phyloP scores from a whole-genome alignment of 2,797 vertebrate genomes.

The Numenius phaeopus region DNA sequence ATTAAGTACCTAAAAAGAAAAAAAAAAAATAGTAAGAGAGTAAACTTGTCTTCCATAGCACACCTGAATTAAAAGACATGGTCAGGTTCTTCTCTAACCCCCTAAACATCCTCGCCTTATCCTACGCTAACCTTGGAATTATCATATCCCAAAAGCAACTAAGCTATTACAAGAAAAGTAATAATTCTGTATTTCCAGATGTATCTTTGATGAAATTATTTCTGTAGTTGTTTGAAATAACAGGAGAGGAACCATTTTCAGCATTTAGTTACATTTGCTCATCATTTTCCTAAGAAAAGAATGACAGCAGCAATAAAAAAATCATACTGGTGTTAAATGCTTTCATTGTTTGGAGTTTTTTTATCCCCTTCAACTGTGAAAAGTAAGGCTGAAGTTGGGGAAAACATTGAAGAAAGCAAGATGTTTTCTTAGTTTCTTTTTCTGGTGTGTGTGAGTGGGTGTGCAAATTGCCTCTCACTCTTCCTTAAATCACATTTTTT shows the following conservation, averaged over 20 bases:
- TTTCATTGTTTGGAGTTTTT: neutral
- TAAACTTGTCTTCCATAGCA: neutral
- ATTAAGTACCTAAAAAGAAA: neutral
- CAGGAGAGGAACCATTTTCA: neutral
- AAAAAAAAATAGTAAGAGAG: neutral
- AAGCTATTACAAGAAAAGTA: neutral
- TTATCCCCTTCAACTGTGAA: neutral
- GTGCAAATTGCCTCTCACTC: neutral
- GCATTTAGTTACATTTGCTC: neutral
- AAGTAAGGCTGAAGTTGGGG: neutral
- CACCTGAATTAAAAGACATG: neutral
- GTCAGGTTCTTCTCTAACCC: neutral
- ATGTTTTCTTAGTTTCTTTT: neutral
- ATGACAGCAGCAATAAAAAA: neutral
- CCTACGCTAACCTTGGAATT: neutral
- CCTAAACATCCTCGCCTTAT: neutral
- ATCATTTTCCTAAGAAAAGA: neutral
- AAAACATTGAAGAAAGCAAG: neutral
- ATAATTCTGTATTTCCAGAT: neutral
- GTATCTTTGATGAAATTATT: neutral
- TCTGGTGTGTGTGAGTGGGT: neutral
- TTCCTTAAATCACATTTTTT: neutral
- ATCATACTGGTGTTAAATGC: neutral
- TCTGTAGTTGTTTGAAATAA: neutral
- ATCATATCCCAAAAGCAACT: neutral